These are phyloP conservation scores for Gasteruption jaculator DNA, from an alignment of 2,888 invertebrate species.

Conservation along the genomic window DNA sequence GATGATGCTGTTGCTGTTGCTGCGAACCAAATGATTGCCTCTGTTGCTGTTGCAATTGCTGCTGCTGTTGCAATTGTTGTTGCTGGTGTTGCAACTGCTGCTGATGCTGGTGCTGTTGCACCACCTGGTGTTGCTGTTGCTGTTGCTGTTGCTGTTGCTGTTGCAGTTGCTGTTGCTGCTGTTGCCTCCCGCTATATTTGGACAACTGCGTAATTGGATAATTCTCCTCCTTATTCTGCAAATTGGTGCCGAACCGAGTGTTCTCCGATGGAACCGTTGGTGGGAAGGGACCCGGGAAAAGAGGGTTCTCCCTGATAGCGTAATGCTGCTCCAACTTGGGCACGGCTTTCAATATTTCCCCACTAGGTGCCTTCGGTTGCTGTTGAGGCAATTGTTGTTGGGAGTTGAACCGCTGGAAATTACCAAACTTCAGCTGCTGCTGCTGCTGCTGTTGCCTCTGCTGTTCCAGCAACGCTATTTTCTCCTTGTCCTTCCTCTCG, in stretches of 20 bases:
- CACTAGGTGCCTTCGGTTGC: slow-evolving; percentile 53
- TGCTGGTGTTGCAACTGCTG: slow-evolving; percentile 36
- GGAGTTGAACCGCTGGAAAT: no score
- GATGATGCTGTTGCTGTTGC: slow-evolving; percentile 13
- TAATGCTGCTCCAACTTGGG: slow-evolving; percentile 75
- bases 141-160: slow-evolving; percentile 39
- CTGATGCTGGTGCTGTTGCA: slow-evolving; percentile 35
- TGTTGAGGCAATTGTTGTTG: slow-evolving; percentile 40
- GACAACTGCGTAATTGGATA: no score
- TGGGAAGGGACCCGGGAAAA: slow-evolving; percentile 47
- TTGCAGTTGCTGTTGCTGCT: slow-evolving; percentile 25
- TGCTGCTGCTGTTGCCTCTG: slow-evolving; percentile 38
- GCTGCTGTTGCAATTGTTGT: slow-evolving; percentile 36
- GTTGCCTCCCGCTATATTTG: no score
- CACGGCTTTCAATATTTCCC: slow-evolving; percentile 72
- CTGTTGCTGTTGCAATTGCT: slow-evolving; percentile 40
- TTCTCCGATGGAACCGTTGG: slow-evolving; percentile 26
- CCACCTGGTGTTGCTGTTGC: slow-evolving; percentile 36
- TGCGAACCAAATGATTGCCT: slow-evolving; percentile 38
- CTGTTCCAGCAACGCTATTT: slow-evolving; percentile 34
- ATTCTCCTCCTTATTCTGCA: no score
- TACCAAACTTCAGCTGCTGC: slow-evolving; percentile 27
- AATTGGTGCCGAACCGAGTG: slow-evolving; percentile 19
- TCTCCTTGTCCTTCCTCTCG: slow-evolving; percentile 41
- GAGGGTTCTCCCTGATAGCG: slow-evolving; percentile 47